A percentile compares a stretch with the other conserved stretches of the same genome.
Conservation (phyloP, 2,888 invertebrate species). For the Erebia palarica region DNA sequence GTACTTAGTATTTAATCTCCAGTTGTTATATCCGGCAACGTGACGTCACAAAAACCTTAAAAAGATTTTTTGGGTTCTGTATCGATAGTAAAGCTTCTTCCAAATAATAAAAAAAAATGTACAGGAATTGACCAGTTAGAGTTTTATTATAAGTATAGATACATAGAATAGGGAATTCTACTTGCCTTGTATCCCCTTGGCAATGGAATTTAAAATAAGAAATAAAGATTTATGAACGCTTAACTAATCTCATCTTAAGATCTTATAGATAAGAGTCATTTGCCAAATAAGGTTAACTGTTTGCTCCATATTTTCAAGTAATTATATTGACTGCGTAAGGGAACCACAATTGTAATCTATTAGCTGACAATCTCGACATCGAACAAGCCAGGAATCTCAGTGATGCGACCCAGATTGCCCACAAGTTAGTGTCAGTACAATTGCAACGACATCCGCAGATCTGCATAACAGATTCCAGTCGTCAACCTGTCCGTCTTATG, state of each 20-base stretch:
- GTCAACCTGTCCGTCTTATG: slow-evolving; percentile 24
- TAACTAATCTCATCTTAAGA: not conserved
- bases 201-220: not conserved
- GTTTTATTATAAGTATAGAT: too few species aligned
- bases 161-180: too few species aligned
- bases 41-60: too few species aligned
- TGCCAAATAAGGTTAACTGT: not conserved
- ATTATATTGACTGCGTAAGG: not conserved
- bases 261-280: not conserved
- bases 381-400: not conserved
- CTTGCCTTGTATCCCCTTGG: too few species aligned
- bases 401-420: slow-evolving; percentile 8
- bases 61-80: too few species aligned
- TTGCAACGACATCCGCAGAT: not conserved
- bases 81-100: too few species aligned
- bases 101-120: too few species aligned
- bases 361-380: not conserved
- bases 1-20: too few species aligned
- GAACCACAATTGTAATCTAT: not conserved
- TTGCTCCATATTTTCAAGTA: not conserved
- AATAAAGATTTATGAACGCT: not conserved
- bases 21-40: too few species aligned
- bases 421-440: not conserved
- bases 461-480: slow-evolving; percentile 13
- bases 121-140: too few species aligned